Percentiles rank a stretch among this genome's conserved stretches.
These are phyloP conservation scores for Saccostrea echinata DNA, from an alignment of 1,140 invertebrate species.

Conservation along the genomic window DNA sequence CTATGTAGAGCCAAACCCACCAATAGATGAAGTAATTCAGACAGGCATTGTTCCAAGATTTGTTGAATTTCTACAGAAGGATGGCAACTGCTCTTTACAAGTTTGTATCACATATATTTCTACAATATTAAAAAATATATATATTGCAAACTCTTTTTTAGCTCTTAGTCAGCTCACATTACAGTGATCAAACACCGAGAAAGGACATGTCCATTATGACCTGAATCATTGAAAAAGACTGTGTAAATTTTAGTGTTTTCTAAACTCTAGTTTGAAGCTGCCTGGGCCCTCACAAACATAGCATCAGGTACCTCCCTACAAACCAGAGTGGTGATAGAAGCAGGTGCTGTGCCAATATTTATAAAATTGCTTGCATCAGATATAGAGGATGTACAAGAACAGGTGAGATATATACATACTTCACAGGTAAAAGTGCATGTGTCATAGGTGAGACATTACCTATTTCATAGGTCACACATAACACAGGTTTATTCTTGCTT, in stretches of 20 bases:
- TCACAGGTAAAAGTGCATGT: no score
- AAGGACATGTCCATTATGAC: no score
- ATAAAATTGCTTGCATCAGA: slow-evolving; percentile 89
- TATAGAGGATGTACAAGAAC: slow-evolving; percentile 97
- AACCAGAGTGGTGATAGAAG: slow-evolving; percentile 95
- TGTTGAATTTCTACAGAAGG: slow-evolving; percentile 94
- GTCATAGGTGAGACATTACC: no score
- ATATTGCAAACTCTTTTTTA: no score
- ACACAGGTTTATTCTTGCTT: no score
- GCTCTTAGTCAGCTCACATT: no score
- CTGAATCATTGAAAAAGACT: no score
- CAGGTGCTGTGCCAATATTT: slow-evolving; percentile 95
- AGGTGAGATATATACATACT: slow-evolving; percentile 81
- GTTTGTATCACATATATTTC: slow-evolving; percentile 79
- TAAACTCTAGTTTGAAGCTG: slow-evolving; percentile 94
- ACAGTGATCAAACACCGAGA: no score
- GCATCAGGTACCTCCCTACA: slow-evolving; percentile 97
- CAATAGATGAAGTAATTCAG: slow-evolving; percentile 98
- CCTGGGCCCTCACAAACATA: slow-evolving; percentile 98
- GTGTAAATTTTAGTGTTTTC: slow-evolving; percentile 17
- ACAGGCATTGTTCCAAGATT: slow-evolving; percentile 97
- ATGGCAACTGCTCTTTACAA: slow-evolving; percentile 91
- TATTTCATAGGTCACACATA: no score
- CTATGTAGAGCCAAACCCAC: slow-evolving; percentile 96
- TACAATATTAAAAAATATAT: no score